Evolutionary conservation across 2,888 invertebrate genomes (phyloP).

Genomic region (Drosophila picticornis): DNA sequence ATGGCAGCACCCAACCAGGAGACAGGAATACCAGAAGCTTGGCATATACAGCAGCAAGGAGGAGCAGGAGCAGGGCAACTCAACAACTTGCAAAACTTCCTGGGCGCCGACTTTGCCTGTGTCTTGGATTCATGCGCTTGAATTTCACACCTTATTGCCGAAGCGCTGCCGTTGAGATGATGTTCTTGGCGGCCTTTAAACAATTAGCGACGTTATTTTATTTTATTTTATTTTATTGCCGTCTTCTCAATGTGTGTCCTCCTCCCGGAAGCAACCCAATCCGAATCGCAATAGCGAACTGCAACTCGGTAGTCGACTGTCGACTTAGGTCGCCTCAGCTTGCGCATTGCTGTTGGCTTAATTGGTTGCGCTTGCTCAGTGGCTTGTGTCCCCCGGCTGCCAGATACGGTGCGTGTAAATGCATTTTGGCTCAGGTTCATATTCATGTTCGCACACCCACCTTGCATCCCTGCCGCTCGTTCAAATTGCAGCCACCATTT

Average conservation of each 20-base stretch:
- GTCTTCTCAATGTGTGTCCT: not conserved
- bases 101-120: conserved; percentile 34
- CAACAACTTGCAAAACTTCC: conserved; percentile 33
- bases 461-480: not conserved
- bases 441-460: not conserved
- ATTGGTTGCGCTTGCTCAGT: conserved; percentile 72
- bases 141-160: conserved; percentile 80
- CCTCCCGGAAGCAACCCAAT: conserved; percentile 31
- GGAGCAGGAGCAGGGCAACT: conserved; percentile 6
- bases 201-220: conserved; percentile 67
- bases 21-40: not conserved
- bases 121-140: conserved; percentile 66
- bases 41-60: not conserved
- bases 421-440: conserved; percentile 65
- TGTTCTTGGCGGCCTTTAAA: conserved; percentile 63
- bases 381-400: conserved; percentile 48
- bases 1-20: not conserved
- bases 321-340: conserved; percentile 14
- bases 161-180: conserved; percentile 7
- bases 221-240: conserved; percentile 5
- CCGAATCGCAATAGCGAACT: conserved; percentile 12
- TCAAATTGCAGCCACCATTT: conserved; percentile 37
- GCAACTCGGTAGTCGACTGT: not conserved
- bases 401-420: conserved; percentile 27
- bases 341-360: conserved; percentile 45